These are phyloP conservation scores for Procambarus clarkii DNA, from an alignment of 1,140 invertebrate genomes.

Conservation along the genomic window DNA sequence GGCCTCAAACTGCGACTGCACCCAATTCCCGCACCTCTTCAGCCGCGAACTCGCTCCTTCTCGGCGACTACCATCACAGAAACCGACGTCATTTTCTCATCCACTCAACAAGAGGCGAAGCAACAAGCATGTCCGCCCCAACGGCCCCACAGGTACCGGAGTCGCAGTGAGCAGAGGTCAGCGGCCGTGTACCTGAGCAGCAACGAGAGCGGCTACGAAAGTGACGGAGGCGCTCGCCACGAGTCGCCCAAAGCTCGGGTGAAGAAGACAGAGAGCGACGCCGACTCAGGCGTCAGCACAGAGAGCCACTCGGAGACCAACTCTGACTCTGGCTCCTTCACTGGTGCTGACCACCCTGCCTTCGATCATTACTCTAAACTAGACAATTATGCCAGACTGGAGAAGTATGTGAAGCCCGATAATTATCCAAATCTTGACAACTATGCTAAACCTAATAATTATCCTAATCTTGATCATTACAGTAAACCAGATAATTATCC, in stretches of 20 bases:
- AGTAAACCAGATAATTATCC: constrained; percentile 47
- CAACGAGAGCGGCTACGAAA: constrained; percentile 89
- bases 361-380: constrained; percentile 62
- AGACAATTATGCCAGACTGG: constrained; percentile 43
- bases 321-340: constrained; percentile 74
- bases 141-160: constrained; percentile 74
- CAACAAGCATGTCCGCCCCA: neutral
- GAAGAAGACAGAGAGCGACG: constrained; percentile 68
- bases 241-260: constrained; percentile 47
- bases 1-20: constrained; percentile 49
- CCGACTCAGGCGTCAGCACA: constrained; percentile 74
- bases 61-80: constrained; percentile 78
- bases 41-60: constrained; percentile 70
- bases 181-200: constrained; percentile 79
- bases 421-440: constrained; percentile 34
- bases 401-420: constrained; percentile 4
- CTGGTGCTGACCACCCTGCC: constrained; percentile 69
- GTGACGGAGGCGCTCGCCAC: constrained; percentile 81
- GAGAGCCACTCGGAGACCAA: constrained; percentile 74
- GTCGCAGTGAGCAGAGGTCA: constrained; percentile 79
- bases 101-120: constrained; percentile 73
- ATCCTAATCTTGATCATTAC: constrained; percentile 35
- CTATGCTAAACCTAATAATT: constrained; percentile 43
- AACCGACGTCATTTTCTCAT: constrained; percentile 79
- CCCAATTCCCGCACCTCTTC: constrained; percentile 21